Percentiles rank a stretch among this genome's conserved stretches.
phyloP scores from a whole-genome alignment of 92 coral and sea anemone species.

The Nematostella vectensis region DNA sequence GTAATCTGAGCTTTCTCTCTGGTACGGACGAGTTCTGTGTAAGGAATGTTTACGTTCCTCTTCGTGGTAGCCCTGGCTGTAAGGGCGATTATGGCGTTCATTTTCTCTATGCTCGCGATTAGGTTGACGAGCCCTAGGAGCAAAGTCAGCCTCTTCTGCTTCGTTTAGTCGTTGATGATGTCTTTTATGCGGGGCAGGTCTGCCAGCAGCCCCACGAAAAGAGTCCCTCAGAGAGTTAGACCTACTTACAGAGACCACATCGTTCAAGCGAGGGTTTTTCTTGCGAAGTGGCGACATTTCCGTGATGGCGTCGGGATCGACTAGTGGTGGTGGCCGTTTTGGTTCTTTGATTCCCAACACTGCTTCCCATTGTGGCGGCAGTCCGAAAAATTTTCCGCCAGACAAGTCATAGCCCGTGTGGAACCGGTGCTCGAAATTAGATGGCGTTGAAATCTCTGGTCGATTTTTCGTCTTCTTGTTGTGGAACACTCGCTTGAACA shows the following conservation, averaged over 20 bases:
- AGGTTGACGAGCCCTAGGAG: slow-evolving; percentile 9
- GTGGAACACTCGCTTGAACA: slow-evolving; percentile 86
- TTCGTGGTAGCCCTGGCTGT: slow-evolving; percentile 13
- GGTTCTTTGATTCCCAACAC: slow-evolving; percentile 48
- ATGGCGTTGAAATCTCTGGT: slow-evolving; percentile 76
- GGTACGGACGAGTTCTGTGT: slow-evolving; percentile 18
- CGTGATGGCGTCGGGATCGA: slow-evolving; percentile 93
- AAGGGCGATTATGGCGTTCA: slow-evolving; percentile 14
- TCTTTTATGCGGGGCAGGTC: slow-evolving; percentile 26
- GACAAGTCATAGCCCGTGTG: slow-evolving; percentile 82
- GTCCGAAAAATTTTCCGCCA: slow-evolving; percentile 69
- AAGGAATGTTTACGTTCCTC: slow-evolving; percentile 15
- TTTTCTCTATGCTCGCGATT: slow-evolving; percentile 12
- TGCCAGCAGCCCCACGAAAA: slow-evolving; percentile 46
- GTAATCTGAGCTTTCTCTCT: slow-evolving; percentile 82
- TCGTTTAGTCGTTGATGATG: slow-evolving; percentile 19
- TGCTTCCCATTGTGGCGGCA: slow-evolving; percentile 99
- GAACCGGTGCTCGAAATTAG: slow-evolving; percentile 88
- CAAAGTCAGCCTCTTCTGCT: slow-evolving; percentile 14
- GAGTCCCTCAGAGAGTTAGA: slow-evolving; percentile 96
- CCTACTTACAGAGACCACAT: slow-evolving; percentile 77
- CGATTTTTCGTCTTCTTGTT: slow-evolving; percentile 68
- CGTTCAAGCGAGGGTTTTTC: slow-evolving; percentile 24
- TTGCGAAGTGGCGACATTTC: slow-evolving; percentile 71
- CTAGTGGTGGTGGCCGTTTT: slow-evolving; percentile 79